Percentiles rank a stretch among this genome's conserved stretches.
These are phyloP conservation scores for Dorcus hopei DNA, from an alignment of 2,888 invertebrate genomes.

Conservation along the genomic window DNA sequence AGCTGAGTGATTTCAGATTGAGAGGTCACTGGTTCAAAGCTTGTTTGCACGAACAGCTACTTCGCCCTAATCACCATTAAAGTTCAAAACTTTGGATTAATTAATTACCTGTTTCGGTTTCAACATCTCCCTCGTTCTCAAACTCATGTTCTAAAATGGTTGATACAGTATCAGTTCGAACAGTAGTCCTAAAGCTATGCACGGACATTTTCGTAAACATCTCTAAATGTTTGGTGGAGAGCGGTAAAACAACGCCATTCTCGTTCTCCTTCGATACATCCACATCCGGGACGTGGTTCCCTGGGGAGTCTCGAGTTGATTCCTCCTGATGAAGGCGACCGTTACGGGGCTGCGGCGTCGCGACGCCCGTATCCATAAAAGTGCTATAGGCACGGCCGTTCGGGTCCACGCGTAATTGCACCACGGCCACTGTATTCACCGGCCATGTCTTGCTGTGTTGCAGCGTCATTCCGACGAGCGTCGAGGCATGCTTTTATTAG, in stretches of 20 bases:
- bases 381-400: slow-evolving; percentile 46
- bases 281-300: slow-evolving; percentile 5
- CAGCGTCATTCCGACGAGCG: slow-evolving; percentile 36
- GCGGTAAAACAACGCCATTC: slow-evolving; percentile 31
- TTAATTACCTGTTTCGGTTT: slow-evolving; percentile 16
- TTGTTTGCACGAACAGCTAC: too few species aligned
- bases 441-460: slow-evolving; percentile 52
- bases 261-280: slow-evolving; percentile 11
- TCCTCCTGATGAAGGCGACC: background rate
- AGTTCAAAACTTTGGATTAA: too few species aligned
- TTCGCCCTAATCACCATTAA: too few species aligned
- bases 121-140: slow-evolving; percentile 34
- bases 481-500: too few species aligned
- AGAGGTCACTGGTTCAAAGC: too few species aligned
- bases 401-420: slow-evolving; percentile 46
- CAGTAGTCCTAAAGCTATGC: slow-evolving; percentile 25
- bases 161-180: slow-evolving; percentile 46
- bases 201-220: slow-evolving; percentile 38
- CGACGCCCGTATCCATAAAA: slow-evolving; percentile 29
- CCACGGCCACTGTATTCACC: slow-evolving; percentile 46
- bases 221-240: slow-evolving; percentile 39
- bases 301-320: slow-evolving; percentile 7
- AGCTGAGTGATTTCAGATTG: too few species aligned
- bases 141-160: slow-evolving; percentile 43
- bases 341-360: background rate